Conservation (phyloP, 2,797 vertebrate genomes). For the Smutsia gigantea region DNA sequence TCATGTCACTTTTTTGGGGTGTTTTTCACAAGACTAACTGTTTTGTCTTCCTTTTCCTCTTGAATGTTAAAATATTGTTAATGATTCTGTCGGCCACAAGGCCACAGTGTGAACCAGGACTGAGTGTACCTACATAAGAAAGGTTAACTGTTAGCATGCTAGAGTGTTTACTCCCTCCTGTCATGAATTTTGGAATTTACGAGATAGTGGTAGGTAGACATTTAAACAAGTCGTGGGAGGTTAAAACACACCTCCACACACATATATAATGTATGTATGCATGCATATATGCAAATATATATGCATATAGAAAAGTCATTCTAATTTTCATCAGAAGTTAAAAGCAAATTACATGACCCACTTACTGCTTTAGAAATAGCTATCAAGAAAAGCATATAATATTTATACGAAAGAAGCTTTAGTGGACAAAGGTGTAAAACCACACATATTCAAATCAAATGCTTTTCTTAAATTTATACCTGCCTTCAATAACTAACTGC, state of each 20-base stretch:
- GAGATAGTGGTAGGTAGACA: background rate
- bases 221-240: background rate
- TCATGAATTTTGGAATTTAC: background rate
- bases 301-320: background rate
- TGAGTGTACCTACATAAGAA: background rate
- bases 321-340: constrained; percentile 44
- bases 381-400: background rate
- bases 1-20: background rate
- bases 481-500: background rate
- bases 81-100: background rate
- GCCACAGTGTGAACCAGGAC: background rate
- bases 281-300: background rate
- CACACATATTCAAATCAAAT: background rate
- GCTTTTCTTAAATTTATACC: background rate
- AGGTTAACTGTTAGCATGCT: background rate
- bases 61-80: background rate
- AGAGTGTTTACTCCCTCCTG: background rate
- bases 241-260: background rate
- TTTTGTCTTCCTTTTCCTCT: background rate
- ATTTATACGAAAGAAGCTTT: background rate
- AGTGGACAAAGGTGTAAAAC: background rate
- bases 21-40: background rate
- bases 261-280: background rate
- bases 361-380: background rate
- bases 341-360: background rate